Evolutionary conservation across 2,888 invertebrate genomes (phyloP).

Genomic region (Spialia ferax): DNA sequence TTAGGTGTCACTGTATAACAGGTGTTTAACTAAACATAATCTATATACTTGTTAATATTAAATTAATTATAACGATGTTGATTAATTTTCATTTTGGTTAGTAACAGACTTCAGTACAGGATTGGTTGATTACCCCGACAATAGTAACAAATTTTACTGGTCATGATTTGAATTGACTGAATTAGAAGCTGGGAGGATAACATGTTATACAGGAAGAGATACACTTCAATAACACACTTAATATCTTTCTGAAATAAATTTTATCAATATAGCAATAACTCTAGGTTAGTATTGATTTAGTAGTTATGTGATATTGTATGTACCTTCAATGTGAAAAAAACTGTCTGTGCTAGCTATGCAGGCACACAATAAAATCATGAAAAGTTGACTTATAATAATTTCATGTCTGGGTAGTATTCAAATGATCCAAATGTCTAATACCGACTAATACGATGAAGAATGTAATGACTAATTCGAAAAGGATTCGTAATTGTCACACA

Average conservation of each 20-base stretch:
- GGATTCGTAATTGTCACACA: too few relatives aligned
- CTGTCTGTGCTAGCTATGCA: too few relatives aligned
- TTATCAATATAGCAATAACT: constrained; percentile 1
- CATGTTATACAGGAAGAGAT: background rate
- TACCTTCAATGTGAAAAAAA: too few relatives aligned
- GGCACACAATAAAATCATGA: too few relatives aligned
- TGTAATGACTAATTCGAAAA: too few relatives aligned
- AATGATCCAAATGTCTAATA: too few relatives aligned
- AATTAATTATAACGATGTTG: constrained; percentile 82
- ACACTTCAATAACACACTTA: too few relatives aligned
- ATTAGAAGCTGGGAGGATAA: background rate
- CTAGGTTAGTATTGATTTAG: background rate
- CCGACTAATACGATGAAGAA: too few relatives aligned
- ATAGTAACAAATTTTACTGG: background rate
- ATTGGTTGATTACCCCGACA: background rate
- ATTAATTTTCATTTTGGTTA: constrained; percentile 69
- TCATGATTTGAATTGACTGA: background rate
- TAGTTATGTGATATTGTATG: background rate
- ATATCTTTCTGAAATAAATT: background rate
- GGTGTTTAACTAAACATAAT: constrained; percentile 84
- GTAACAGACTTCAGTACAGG: constrained; percentile 41
- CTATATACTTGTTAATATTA: constrained; percentile 85
- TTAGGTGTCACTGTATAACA: constrained; percentile 86
- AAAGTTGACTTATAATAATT: too few relatives aligned
- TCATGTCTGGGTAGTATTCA: too few relatives aligned